Base-by-base conservation (phyloP, 2,113 vertebrate species). In the Atrichornis clamosus region DNA sequence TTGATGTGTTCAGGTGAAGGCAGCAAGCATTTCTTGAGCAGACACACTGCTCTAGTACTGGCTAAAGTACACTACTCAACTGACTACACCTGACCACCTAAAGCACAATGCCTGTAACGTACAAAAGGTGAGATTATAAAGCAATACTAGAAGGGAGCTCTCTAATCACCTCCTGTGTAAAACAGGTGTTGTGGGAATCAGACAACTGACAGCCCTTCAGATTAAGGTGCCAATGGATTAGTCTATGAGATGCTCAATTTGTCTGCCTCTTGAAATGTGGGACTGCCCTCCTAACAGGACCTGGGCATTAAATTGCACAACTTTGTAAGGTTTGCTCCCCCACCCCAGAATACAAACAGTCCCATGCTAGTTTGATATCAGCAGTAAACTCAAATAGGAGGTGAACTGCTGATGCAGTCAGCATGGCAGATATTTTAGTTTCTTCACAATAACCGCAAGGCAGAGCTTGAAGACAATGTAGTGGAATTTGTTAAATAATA, bases 401-500 rank as follows among this genome's bases (percentile, higher is more conserved):
- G 6, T 21, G 49, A 92, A 62, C 56, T 59, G 59, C 83, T 73
- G 79, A 79, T 56, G 92, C 53, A 92, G 89, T 84, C 60, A 69
- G 62, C 30, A 41, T 5, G 17, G 68, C 81, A 91, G 72, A 96
- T 81, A 90, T 87, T 76, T 83, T 67, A 33, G 47, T 65, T 90
- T 92, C 63, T 84, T 88, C 74, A 83, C 35, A 42, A 53, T 91
- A 91, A 94, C 95, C 22, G 16, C 94, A 82, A 97, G 97, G 95
- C 96, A 95, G 72, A 86, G 53, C 90, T 95, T 86, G 83, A 87
- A 92, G 95, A 88, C 60, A 92, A 82, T 30, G 75, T 80, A 86
- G 76, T 52, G 50, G 79, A 94, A 96, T 95, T 95, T 6, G 7
- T 96, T 95, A 97, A 92, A 76, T 97, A 96, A 97, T 94, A 60